Conservation (phyloP, 2,888 invertebrate species). For the Clivina fossor region DNA sequence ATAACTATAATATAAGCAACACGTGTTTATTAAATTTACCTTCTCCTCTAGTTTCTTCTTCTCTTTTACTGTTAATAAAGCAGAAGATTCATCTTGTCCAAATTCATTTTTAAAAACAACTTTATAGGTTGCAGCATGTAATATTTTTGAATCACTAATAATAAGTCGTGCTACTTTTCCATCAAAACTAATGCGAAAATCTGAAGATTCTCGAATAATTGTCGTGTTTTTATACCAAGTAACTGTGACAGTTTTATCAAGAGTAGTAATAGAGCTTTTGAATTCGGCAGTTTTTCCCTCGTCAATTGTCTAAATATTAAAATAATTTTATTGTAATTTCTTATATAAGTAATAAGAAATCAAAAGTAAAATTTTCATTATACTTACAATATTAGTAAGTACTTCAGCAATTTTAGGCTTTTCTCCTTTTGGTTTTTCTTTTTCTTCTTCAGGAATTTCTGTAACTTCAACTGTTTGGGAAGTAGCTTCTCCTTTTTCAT, state of each 20-base stretch:
- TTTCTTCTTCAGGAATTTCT: constrained; percentile 76
- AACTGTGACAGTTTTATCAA: constrained; percentile 78
- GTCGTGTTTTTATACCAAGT: constrained; percentile 85
- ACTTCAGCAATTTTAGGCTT: constrained; percentile 80
- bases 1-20: constrained; percentile 1
- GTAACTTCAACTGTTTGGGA: constrained; percentile 86
- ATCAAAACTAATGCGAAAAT: constrained; percentile 79
- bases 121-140: constrained; percentile 79
- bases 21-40: constrained; percentile 33
- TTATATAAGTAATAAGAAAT: neutral
- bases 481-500: constrained; percentile 89
- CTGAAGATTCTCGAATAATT: constrained; percentile 74
- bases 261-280: constrained; percentile 69
- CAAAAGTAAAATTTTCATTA: neutral
- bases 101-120: constrained; percentile 87
- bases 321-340: constrained; percentile 11
- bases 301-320: constrained; percentile 59
- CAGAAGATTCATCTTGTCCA: constrained; percentile 85
- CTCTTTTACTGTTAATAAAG: constrained; percentile 76
- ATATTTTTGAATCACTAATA: constrained; percentile 71
- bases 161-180: constrained; percentile 78
- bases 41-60: constrained; percentile 58
- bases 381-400: constrained; percentile 73
- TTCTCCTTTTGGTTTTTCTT: constrained; percentile 73
- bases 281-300: constrained; percentile 80